Evolutionary conservation across 2,797 vertebrate species (phyloP), one percentile per base, ranked within the genome.

Genomic region (Otolemur crassicaudatus): DNA sequence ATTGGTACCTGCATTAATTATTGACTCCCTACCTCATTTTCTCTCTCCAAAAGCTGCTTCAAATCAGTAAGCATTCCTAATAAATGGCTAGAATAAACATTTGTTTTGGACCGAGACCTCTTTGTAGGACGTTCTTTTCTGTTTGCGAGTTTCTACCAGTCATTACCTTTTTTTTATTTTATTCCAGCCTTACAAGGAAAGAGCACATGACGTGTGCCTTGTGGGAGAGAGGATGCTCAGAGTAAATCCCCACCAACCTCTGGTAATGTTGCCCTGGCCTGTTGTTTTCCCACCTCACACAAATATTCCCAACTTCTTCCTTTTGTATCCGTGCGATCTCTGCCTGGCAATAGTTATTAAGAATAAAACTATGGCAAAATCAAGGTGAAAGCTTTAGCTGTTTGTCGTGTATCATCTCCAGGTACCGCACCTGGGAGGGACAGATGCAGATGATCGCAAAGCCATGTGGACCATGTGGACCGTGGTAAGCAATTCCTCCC

Each of bases 71-170:
- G n/a, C 49, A 11, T 79, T 65, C 81, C 83, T 90, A 75, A 40
- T 92, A 92, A 97, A 81, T 16, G 63, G n/a, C 25, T 84, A 86
- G 80, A 56, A 85, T 56, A 90, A 88, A 95, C 58, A 86, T 95
- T 70, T 94, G 81, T 89, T 95, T 95, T 86, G 80, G 79, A 96
- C 75, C 92, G 79, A 82, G 46, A 94, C 61, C 63, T 92, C 58
- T 67, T 49, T 58, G 9, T 37, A 88, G 67, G 49, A 75, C 63
- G 75, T 83, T 90, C 58, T 95, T 94, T 82, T 91, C 94, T 89
- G 60, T 77, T 73, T 93, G 81, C 69, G 53, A 94, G 72, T 92
- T 95, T 83, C 65, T 80, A 70, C 76, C 76, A 70, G 63, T 61
- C 90, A 81, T 14, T 65, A 75, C 40, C 9, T 69, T 31, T 73